phyloP scores from a whole-genome alignment of 2,797 vertebrate species.

The Clarias pachynema region DNA sequence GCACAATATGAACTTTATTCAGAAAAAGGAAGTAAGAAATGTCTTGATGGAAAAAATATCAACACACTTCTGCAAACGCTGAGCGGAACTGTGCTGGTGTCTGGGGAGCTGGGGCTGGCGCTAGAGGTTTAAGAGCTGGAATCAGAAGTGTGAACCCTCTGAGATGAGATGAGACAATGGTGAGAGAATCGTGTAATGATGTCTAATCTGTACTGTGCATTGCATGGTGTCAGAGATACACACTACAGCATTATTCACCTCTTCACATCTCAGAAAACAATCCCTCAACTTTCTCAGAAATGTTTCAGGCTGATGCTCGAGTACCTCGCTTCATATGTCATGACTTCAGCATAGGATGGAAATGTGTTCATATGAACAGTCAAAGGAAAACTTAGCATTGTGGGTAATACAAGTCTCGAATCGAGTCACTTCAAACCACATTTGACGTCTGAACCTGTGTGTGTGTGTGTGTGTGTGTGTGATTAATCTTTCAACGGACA shows the following conservation, averaged over 20 bases:
- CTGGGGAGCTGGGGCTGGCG: neutral
- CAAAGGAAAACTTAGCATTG: conserved; percentile 48
- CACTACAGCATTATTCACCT: neutral
- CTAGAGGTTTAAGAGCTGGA: too few species aligned
- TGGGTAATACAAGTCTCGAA: conserved; percentile 45
- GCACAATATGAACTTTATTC: conserved; percentile 56
- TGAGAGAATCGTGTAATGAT: too few species aligned
- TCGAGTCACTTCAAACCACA: conserved; percentile 50
- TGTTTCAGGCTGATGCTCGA: neutral
- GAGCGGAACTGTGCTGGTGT: conserved; percentile 38
- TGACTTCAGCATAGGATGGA: conserved; percentile 33
- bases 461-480: neutral
- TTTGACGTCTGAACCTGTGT: conserved; percentile 16
- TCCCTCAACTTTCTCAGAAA: conserved; percentile 24
- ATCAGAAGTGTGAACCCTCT: neutral
- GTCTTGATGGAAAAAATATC: conserved; percentile 60
- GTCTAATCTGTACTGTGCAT: neutral
- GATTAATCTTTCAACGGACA: conserved; percentile 46
- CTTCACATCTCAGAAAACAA: neutral
- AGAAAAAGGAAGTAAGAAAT: conserved; percentile 57
- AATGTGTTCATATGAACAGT: conserved; percentile 45
- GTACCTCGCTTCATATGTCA: neutral
- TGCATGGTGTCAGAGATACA: neutral
- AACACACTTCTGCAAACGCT: conserved; percentile 58
- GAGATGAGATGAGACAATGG: neutral